Evolutionary conservation across 1,140 invertebrate genomes (phyloP), one percentile per base, ranked within the genome.

Genomic region (Pseudoatta argentina): DNA sequence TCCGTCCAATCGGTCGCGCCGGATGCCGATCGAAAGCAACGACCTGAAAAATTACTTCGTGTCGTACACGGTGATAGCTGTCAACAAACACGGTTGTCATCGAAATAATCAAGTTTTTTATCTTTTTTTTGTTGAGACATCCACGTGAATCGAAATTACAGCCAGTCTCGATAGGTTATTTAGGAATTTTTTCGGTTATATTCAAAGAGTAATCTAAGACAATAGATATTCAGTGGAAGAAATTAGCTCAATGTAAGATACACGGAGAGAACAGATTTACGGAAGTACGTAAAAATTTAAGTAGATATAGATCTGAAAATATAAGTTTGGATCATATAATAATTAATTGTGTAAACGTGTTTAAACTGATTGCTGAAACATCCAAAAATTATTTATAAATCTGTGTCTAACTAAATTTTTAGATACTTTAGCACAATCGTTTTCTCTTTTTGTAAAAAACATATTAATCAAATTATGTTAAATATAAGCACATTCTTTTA

Each of bases 1-100:
- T 57, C 3, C 18, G 30, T n/a, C 24, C 39, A 21, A 69, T 69
- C 39, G 66, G 83, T 71, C 34, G 55, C 51, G 24, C 39, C 34
- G 77, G 76, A 76, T 57, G 53, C 44, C 72, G 24, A 89, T 89
- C 88, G 72, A 18, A 83, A 12, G 51, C 88, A 88, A 83, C 73
- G 72, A 64, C 6, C 63, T 34, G 88, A 78, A 57, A 89, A 89
- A 89, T 89, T 85, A 78, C 61, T 87, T 57, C 72, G 82, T 78
- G 75, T 85, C 71, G 30, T 64, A 64, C 82, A 76, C 1, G 27
- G 16, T 53, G 34, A 30, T 66, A 76, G 61, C 59, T 61, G 63
- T 55, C 55, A 39, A 39, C 24, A 0, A 1, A 66, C n/a, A 12
- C 21, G 34, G 6, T 30, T 72, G n/a, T 16, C 12, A 3, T 82